Percentiles rank a stretch among this genome's conserved stretches.
These are phyloP conservation scores for Octodon degus DNA, from an alignment of 2,113 vertebrate species.

Conservation along the genomic window DNA sequence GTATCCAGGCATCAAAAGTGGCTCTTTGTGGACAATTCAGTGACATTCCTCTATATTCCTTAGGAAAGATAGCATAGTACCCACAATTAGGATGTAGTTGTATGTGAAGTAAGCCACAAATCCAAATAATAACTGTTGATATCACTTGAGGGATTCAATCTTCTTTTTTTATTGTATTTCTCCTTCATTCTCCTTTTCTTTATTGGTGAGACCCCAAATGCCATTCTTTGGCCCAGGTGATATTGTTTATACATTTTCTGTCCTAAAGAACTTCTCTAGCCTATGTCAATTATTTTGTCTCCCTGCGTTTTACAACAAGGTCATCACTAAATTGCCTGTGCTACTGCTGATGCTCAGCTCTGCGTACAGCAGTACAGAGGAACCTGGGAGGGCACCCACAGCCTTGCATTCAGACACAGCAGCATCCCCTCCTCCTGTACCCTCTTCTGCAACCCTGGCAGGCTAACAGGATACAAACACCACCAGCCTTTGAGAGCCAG, in stretches of 20 bases:
- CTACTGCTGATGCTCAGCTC: neutral
- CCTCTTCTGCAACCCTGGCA: neutral
- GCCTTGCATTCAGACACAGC: no score
- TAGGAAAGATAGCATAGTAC: neutral
- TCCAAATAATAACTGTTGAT: neutral
- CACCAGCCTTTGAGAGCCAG: neutral
- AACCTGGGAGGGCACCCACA: neutral
- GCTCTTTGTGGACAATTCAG: neutral
- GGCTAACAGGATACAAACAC: neutral
- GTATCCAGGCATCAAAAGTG: neutral
- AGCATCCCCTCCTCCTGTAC: neutral
- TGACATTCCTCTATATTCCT: neutral
- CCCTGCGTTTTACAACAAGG: neutral
- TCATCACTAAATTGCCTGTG: neutral
- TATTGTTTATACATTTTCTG: neutral
- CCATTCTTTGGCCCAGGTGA: neutral
- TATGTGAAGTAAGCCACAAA: neutral
- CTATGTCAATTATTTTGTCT: neutral
- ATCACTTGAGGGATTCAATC: neutral
- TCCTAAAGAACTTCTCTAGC: neutral
- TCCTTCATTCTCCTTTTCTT: neutral
- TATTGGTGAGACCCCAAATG: neutral
- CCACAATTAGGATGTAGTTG: neutral
- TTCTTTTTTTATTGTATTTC: neutral
- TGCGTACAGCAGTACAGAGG: fast-evolving